phyloP scores from a whole-genome alignment of 2,113 vertebrate genomes.

The Todiramphus saurophagus region DNA sequence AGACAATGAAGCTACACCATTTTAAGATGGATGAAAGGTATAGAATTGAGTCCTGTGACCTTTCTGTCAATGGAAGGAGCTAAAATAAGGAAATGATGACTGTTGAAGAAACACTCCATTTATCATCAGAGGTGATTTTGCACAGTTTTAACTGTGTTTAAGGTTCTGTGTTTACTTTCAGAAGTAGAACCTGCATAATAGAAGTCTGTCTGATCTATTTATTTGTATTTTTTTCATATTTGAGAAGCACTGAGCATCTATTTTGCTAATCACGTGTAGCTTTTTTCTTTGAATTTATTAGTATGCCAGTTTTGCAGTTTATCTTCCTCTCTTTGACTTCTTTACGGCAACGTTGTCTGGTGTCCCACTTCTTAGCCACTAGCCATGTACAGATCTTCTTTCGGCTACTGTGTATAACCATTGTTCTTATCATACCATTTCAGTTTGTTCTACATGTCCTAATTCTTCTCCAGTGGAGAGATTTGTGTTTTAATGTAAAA shows the following conservation, averaged over 20 bases:
- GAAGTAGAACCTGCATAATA: not conserved
- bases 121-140: not conserved
- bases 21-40: not conserved
- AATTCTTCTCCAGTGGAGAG: not conserved
- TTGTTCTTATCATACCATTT: not conserved
- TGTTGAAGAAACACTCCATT: not conserved
- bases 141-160: not conserved
- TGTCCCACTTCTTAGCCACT: not conserved
- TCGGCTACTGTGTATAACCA: not conserved
- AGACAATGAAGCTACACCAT: not conserved
- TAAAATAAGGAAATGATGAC: not conserved
- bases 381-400: not conserved
- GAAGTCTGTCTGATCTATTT: not conserved
- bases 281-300: not conserved
- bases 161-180: not conserved
- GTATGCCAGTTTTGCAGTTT: not conserved
- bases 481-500: not conserved
- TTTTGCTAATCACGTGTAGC: not conserved
- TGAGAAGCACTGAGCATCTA: not conserved
- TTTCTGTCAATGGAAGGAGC: not conserved
- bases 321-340: not conserved
- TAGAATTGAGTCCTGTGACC: not conserved
- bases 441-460: not conserved
- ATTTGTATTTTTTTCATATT: not conserved
- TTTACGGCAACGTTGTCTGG: not conserved